phyloP scores from a whole-genome alignment of 2,113 vertebrate genomes.

The Clarias batrachus region DNA sequence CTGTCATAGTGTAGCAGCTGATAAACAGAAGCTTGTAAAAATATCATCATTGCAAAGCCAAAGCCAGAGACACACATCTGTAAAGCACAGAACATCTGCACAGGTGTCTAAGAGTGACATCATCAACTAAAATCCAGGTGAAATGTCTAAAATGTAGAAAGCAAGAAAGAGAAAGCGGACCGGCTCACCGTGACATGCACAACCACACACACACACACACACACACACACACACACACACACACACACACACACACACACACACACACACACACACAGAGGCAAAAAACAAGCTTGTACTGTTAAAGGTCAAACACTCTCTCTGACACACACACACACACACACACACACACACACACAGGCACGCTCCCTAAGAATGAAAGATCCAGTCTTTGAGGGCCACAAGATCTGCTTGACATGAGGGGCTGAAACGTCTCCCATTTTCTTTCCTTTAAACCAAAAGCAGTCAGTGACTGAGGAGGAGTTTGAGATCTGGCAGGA shows the following conservation, averaged over 20 bases:
- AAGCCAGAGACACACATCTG: slow-evolving; percentile 36
- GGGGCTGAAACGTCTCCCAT: slow-evolving; percentile 2
- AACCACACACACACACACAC: slow-evolving; percentile 37
- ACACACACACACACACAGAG: slow-evolving; percentile 39
- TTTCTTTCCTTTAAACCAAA: slow-evolving; percentile 17
- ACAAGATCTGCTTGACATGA: slow-evolving; percentile 55
- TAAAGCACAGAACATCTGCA: slow-evolving; percentile 35
- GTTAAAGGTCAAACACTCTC: neutral
- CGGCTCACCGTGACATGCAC: slow-evolving; percentile 62
- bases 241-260: slow-evolving; percentile 6
- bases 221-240: slow-evolving; percentile 35
- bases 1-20: neutral
- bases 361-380: slow-evolving; percentile 42
- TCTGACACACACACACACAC: slow-evolving; percentile 46
- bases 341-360: slow-evolving; percentile 45
- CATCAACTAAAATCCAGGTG: slow-evolving; percentile 48
- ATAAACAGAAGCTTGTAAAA: neutral
- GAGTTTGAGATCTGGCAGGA: slow-evolving; percentile 32
- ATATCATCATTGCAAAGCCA: slow-evolving; percentile 29
- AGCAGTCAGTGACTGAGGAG: slow-evolving; percentile 11
- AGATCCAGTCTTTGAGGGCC: slow-evolving; percentile 57
- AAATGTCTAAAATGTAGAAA: slow-evolving; percentile 26
- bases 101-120: slow-evolving; percentile 44
- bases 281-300: neutral
- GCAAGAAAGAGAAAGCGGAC: slow-evolving; percentile 41